Evolutionary conservation across 2,888 invertebrate genomes (phyloP).

Genomic region (Biston betularia): DNA sequence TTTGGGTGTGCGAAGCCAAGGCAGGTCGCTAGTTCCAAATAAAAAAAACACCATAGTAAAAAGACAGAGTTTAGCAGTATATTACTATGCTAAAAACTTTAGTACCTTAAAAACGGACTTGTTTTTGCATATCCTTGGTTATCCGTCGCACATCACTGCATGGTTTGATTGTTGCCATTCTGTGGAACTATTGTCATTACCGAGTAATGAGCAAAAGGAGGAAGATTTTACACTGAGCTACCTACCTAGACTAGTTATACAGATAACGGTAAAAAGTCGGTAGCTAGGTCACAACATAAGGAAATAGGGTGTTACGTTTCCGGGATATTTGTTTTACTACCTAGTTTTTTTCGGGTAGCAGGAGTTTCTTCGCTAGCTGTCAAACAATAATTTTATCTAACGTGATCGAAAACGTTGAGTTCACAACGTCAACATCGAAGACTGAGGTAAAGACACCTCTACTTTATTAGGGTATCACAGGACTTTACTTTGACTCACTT

Average conservation of each 20-base stretch:
- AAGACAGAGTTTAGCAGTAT: no score
- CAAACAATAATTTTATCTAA: no score
- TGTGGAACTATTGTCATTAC: conserved; percentile 53
- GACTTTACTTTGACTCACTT: no score
- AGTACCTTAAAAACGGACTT: conserved; percentile 37
- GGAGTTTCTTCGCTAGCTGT: no score
- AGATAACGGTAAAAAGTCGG: conserved; percentile 7
- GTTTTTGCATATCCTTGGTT: conserved; percentile 79
- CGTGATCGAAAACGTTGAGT: no score
- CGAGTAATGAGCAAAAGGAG: conserved; percentile 63
- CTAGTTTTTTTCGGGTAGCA: not conserved
- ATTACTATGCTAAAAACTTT: no score
- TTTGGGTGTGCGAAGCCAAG: no score
- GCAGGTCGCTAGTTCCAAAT: no score
- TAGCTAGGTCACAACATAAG: conserved; percentile 13
- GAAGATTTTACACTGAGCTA: conserved; percentile 50
- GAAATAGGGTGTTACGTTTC: not conserved
- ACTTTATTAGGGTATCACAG: no score
- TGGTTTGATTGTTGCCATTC: conserved; percentile 64
- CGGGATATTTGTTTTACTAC: not conserved
- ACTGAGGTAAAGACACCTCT: no score
- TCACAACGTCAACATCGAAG: no score
- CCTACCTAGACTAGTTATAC: conserved; percentile 2
- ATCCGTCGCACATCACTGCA: conserved; percentile 67
- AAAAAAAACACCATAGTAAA: no score